phyloP scores from a whole-genome alignment of 35 echinoderm and acorn worm genomes.

The Ophiothrix spiculata region DNA sequence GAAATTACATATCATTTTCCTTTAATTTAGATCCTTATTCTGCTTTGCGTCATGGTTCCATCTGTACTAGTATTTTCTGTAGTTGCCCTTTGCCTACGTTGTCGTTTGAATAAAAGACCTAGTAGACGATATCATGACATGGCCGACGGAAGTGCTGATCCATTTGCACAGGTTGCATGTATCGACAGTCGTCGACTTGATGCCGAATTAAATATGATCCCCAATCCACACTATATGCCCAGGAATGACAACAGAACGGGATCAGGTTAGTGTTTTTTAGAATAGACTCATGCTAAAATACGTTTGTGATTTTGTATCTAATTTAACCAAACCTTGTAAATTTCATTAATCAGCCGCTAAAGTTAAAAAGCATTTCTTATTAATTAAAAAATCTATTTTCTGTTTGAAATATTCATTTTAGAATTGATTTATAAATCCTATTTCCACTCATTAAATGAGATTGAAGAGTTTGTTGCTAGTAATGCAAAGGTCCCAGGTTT shows the following conservation, averaged over 20 bases:
- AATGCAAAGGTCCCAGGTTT: no score
- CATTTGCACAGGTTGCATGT: background rate
- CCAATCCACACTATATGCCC: slow-evolving; percentile 69
- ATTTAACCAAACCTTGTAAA: background rate
- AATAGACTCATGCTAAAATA: background rate
- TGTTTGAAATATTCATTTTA: background rate
- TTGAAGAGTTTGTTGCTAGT: no score
- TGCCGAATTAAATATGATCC: slow-evolving; percentile 55
- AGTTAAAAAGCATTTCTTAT: background rate
- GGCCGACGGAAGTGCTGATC: background rate
- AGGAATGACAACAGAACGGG: slow-evolving; percentile 8
- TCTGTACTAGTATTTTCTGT: background rate
- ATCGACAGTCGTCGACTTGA: background rate
- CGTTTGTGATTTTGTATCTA: background rate
- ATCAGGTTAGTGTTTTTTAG: slow-evolving; percentile 27
- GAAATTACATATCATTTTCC: no score
- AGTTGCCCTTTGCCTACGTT: background rate
- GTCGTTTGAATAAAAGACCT: background rate
- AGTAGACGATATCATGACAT: background rate
- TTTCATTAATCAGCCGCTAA: background rate
- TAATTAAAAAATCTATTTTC: background rate
- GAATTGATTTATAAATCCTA: background rate
- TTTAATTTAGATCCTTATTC: background rate
- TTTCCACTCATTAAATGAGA: background rate
- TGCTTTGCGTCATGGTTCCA: background rate